Percentiles rank a stretch among this genome's conserved stretches.
phyloP scores from a whole-genome alignment of 2,797 vertebrate species.

The Tympanoctomys barrerae region DNA sequence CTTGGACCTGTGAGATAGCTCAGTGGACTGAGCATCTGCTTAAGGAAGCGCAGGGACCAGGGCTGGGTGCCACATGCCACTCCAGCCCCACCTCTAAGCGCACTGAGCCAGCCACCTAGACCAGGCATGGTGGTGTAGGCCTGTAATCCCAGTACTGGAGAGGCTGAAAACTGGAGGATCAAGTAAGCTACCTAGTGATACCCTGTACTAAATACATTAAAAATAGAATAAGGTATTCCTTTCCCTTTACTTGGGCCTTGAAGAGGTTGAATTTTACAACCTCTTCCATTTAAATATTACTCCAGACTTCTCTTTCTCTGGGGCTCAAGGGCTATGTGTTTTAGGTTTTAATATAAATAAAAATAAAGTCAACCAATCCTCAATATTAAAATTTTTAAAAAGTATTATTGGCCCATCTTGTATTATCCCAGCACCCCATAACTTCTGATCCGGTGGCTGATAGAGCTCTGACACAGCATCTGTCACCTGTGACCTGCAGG shows the following conservation, averaged over 20 bases:
- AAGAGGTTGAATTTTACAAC: neutral
- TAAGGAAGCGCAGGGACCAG: no score
- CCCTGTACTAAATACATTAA: no score
- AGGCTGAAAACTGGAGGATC: no score
- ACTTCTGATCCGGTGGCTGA: neutral
- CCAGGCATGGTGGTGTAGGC: no score
- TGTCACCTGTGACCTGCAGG: neutral
- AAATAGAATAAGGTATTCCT: neutral
- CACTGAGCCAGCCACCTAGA: no score
- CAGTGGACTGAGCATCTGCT: no score
- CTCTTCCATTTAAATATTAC: neutral
- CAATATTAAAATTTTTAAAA: neutral
- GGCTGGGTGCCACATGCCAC: no score
- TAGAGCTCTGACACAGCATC: neutral
- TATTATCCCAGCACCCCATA: neutral
- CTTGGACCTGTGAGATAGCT: neutral
- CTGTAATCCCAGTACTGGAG: no score
- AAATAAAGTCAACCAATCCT: slow-evolving; percentile 4
- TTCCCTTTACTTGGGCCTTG: neutral
- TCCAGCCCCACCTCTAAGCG: no score
- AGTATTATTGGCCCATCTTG: neutral
- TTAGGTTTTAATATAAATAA: neutral
- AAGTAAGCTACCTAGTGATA: no score
- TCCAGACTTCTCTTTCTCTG: neutral
- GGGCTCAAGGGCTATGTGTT: neutral